phyloP scores from a whole-genome alignment of 2,888 invertebrate species.

The Ichneumoninae sp. region DNA sequence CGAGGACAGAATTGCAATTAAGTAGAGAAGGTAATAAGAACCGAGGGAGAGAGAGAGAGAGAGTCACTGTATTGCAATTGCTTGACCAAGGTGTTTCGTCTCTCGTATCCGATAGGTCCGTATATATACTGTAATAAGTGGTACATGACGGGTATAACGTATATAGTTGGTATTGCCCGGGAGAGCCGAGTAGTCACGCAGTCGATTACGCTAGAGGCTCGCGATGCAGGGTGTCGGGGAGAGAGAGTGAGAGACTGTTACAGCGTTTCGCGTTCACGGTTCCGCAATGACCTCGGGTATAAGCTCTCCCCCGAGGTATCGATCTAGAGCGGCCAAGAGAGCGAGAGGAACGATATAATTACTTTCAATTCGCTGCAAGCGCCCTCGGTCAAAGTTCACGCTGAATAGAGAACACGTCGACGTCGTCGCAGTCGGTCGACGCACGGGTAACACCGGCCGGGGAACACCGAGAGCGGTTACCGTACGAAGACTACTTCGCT shows the following conservation, averaged over 20 bases:
- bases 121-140: conserved; percentile 29
- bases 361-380: conserved; percentile 73
- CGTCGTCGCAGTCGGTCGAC: conserved; percentile 25
- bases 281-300: conserved; percentile 45
- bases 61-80: conserved; percentile 5
- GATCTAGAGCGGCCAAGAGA: conserved; percentile 64
- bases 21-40: conserved; percentile 30
- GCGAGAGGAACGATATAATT: conserved; percentile 72
- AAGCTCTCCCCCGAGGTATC: conserved; percentile 17
- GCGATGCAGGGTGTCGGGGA: background rate
- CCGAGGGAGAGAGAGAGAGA: background rate
- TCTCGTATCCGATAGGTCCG: conserved; percentile 10
- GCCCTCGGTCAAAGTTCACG: conserved; percentile 73
- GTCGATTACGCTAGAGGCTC: conserved; percentile 54
- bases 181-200: conserved; percentile 42
- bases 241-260: conserved; percentile 4
- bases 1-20: conserved; percentile 45
- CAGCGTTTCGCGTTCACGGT: conserved; percentile 54
- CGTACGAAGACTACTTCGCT: conserved; percentile 69
- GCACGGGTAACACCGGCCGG: background rate
- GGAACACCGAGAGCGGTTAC: background rate
- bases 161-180: background rate
- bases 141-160: conserved; percentile 17
- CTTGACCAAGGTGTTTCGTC: conserved; percentile 7
- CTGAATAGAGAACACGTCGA: conserved; percentile 65